Conservation (phyloP, 2,797 vertebrate genomes). For the Jordanella pulchra region DNA sequence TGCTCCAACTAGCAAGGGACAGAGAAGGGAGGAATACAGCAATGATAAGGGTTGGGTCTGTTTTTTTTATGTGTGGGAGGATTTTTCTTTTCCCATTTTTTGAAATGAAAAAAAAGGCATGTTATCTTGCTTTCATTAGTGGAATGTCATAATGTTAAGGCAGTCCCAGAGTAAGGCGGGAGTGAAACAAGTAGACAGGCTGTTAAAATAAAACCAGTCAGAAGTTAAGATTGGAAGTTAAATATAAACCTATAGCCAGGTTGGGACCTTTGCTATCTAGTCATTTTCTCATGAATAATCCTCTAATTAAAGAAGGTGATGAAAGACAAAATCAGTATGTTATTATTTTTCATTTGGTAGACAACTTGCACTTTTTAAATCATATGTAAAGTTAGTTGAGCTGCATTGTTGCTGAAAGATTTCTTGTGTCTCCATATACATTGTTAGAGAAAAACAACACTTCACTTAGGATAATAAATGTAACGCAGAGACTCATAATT, state of each 20-base stretch:
- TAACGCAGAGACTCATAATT: background rate
- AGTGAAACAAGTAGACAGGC: slow-evolving; percentile 56
- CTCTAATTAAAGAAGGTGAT: slow-evolving; percentile 23
- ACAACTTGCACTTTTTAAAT: slow-evolving; percentile 16
- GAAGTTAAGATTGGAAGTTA: slow-evolving; percentile 47
- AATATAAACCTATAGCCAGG: slow-evolving; percentile 18
- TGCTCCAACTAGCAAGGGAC: slow-evolving; percentile 73
- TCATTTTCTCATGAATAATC: slow-evolving; percentile 20
- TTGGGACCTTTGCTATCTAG: slow-evolving; percentile 9
- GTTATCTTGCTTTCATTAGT: slow-evolving; percentile 81
- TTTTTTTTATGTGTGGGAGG: slow-evolving; percentile 46
- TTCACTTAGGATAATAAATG: background rate
- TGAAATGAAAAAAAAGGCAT: slow-evolving; percentile 74
- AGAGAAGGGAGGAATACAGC: slow-evolving; percentile 63
- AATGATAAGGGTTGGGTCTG: slow-evolving; percentile 66
- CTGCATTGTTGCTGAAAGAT: background rate
- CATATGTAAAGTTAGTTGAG: slow-evolving; percentile 1
- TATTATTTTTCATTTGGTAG: background rate
- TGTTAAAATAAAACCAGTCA: slow-evolving; percentile 53
- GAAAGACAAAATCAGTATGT: slow-evolving; percentile 1
- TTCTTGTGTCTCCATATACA: background rate
- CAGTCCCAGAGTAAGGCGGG: slow-evolving; percentile 55
- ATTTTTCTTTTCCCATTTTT: slow-evolving; percentile 69
- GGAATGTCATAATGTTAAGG: slow-evolving; percentile 68
- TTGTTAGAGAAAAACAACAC: background rate